Base-by-base conservation (phyloP, 1,140 invertebrate species). In the Drepana arcuata region DNA sequence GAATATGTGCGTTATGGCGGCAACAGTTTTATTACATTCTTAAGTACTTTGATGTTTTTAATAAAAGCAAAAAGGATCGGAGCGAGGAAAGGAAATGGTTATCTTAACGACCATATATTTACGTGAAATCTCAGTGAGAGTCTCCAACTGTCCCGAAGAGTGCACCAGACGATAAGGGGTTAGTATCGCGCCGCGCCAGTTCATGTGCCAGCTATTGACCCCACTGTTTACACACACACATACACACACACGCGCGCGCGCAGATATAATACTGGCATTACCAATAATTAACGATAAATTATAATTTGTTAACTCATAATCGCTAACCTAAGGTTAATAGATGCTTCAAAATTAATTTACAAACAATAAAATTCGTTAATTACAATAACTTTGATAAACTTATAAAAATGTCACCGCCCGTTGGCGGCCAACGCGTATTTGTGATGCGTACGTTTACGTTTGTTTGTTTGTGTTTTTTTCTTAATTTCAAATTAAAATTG, bases 171-270 rank as follows among this genome's bases (percentile, higher is more conserved):
- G 73, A 74, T 74, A 74, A 69, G 51, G 45, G 55, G 48, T 40
- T 47, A 9, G 46, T 79, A 75, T 79, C 67, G 42, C 16, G n/a
- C 12, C 46, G 13, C 36, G 55, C n/a, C 4, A 9, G 75, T 64
- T 75, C 75, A 75, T 55, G 53, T 58, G 75, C 73, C 75, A 80
- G 75, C 70, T 77, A 72, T 75, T 68, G 77, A 72, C 71, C 75
- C 45, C 60, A 41, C 59, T 70, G 74, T 75, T 75, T 72, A 74
- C 68, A 63, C 46, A n/a, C n/a, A n/a, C n/a, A n/a, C n/a, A n/a
- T n/a, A n/a, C n/a, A n/a, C n/a, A n/a, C n/a, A n/a, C n/a, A n/a
- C n/a, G n/a, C n/a, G n/a, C 3, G 10, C 16, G 4, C 9, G 24
- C 14, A 21, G 23, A 43, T 48, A 49, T 52, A 41, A 47, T 16